Evolutionary conservation across 2,113 vertebrate genomes (phyloP).

Genomic region (Eretmochelys imbricata): DNA sequence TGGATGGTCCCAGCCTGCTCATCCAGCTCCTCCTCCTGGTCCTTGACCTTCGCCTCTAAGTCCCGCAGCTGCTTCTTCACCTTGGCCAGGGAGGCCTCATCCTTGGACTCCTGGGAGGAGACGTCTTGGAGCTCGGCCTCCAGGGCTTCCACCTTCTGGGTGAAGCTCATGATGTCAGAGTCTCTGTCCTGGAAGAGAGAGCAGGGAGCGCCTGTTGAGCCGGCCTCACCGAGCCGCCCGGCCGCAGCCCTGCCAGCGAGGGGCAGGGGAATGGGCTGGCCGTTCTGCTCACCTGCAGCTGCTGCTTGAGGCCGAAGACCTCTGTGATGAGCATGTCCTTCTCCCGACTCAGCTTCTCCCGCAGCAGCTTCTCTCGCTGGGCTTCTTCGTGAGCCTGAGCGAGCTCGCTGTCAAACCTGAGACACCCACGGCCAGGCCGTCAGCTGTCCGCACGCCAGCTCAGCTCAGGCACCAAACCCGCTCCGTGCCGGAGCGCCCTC

Average conservation of each 20-base stretch:
- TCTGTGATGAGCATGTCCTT: constrained; percentile 91
- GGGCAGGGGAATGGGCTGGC: accelerated
- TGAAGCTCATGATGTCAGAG: constrained; percentile 86
- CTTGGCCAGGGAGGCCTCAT: constrained; percentile 94
- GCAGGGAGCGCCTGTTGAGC: background rate
- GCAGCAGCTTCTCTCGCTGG: constrained; percentile 88
- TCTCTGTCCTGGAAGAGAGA: constrained; percentile 88
- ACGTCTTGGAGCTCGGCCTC: constrained; percentile 95
- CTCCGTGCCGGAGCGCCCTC: no score
- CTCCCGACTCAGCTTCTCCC: constrained; percentile 92
- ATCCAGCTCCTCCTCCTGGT: constrained; percentile 97
- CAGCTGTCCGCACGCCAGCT: background rate
- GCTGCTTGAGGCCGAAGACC: constrained; percentile 90
- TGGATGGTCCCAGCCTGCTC: constrained; percentile 97
- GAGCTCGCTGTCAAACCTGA: constrained; percentile 93
- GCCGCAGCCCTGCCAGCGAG: accelerated
- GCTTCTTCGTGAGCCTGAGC: constrained; percentile 89
- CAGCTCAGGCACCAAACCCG: no score
- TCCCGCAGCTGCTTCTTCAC: constrained; percentile 95
- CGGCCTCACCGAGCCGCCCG: accelerated
- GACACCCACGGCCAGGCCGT: background rate
- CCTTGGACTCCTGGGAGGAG: constrained; percentile 95
- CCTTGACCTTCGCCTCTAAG: constrained; percentile 94
- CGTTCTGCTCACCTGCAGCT: constrained; percentile 85
- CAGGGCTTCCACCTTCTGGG: constrained; percentile 89